These are phyloP conservation scores for Cyanoramphus novaezelandiae DNA, from an alignment of 2,113 vertebrate genomes.

Conservation along the genomic window DNA sequence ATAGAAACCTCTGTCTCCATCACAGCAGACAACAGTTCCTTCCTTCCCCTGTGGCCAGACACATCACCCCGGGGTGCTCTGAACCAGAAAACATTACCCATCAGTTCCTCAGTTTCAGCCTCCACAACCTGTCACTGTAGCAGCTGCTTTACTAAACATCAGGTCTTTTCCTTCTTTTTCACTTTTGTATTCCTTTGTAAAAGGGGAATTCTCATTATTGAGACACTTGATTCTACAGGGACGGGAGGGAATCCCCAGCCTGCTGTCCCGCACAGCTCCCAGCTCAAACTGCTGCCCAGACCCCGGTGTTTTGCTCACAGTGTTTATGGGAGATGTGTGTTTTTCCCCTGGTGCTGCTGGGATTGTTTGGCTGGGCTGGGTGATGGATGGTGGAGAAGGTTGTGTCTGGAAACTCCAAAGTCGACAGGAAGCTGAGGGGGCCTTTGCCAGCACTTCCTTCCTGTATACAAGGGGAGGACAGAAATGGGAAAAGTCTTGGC, in stretches of 20 bases:
- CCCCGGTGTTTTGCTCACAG: not conserved
- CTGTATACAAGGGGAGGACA: not conserved
- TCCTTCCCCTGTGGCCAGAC: not conserved
- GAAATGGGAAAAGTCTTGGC: conserved; percentile 57
- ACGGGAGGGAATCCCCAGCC: not conserved
- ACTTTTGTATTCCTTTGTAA: not conserved
- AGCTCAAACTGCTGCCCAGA: not conserved
- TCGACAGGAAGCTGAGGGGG: conserved; percentile 28
- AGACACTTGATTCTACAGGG: not conserved
- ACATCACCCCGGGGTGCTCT: not conserved
- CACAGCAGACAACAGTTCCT: not conserved
- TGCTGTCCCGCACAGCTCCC: not conserved
- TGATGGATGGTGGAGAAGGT: conserved; percentile 48
- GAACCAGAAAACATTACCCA: not conserved
- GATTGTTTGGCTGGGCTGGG: conserved; percentile 1
- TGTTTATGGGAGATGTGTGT: not conserved
- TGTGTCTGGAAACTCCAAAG: conserved; percentile 31
- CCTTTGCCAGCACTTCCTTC: conserved; percentile 65
- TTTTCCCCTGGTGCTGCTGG: not conserved
- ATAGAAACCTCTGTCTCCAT: not conserved
- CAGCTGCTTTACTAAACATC: not conserved
- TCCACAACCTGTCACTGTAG: not conserved
- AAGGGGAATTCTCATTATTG: not conserved
- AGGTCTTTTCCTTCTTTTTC: not conserved
- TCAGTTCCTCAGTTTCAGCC: not conserved